phyloP scores from a whole-genome alignment of 2,888 invertebrate species.

The Choreutis nemorana region DNA sequence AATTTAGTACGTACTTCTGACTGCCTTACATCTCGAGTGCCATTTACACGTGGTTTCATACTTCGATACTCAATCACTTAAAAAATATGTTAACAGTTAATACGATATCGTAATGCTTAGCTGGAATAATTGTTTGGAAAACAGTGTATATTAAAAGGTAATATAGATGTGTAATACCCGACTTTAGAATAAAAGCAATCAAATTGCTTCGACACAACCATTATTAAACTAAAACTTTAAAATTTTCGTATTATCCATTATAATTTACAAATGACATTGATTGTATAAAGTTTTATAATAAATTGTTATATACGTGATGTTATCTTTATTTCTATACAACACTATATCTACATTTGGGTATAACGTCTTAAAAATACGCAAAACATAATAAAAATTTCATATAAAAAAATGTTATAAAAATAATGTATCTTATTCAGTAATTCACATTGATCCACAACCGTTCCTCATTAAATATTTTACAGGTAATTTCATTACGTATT shows the following conservation, averaged over 20 bases:
- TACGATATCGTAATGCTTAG: no score
- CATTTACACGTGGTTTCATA: neutral
- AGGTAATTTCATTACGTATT: no score
- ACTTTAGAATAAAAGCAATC: constrained; percentile 24
- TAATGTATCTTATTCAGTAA: constrained; percentile 8
- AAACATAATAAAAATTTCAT: constrained; percentile 10
- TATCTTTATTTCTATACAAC: constrained; percentile 2
- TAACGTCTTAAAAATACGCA: constrained; percentile 17
- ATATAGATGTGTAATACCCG: no score
- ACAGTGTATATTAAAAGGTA: no score
- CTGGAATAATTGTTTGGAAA: no score
- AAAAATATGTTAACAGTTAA: no score
- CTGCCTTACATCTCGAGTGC: no score
- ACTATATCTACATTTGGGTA: constrained; percentile 59
- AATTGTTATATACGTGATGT: constrained; percentile 24
- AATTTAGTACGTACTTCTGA: no score
- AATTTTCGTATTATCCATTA: constrained; percentile 10
- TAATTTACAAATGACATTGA: constrained; percentile 20
- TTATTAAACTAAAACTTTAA: constrained; percentile 16
- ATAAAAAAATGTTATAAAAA: constrained; percentile 7
- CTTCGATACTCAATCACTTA: neutral
- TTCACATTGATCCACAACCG: constrained; percentile 7
- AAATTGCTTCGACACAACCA: constrained; percentile 52
- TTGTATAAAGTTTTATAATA: constrained; percentile 21
- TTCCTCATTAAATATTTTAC: no score